Conservation (phyloP, 2,113 vertebrate genomes). For the Guaruba guarouba region DNA sequence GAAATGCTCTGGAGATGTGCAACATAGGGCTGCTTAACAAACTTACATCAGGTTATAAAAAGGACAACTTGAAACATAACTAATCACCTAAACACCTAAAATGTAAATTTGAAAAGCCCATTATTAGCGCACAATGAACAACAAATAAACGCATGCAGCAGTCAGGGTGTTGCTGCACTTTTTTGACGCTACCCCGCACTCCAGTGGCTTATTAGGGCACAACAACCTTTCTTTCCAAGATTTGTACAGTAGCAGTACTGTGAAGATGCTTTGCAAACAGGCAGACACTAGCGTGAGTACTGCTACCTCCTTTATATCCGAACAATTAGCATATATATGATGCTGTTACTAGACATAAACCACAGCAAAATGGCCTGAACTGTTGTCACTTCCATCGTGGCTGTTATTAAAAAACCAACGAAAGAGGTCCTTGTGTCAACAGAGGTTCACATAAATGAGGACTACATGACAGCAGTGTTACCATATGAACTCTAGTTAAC, state of each 20-base stretch:
- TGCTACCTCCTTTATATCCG: background rate
- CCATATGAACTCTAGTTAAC: background rate
- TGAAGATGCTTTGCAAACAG: background rate
- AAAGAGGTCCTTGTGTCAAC: background rate
- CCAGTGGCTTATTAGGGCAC: constrained; percentile 31
- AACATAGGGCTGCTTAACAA: background rate
- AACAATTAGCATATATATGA: background rate
- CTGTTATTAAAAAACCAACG: background rate
- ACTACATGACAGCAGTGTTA: background rate
- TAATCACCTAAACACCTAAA: background rate
- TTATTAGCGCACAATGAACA: background rate
- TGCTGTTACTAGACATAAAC: background rate
- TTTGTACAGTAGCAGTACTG: background rate
- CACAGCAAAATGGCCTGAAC: background rate
- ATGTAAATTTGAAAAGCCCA: background rate
- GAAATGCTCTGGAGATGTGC: background rate
- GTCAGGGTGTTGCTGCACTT: background rate
- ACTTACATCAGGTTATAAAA: background rate
- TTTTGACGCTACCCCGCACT: constrained; percentile 32
- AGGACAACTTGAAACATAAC: background rate
- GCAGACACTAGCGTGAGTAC: background rate
- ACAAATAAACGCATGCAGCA: background rate
- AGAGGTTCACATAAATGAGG: background rate
- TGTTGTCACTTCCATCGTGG: background rate
- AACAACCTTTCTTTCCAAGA: background rate